Evolutionary conservation across 1,140 invertebrate genomes (phyloP), one percentile per base, ranked within the genome.

Genomic region (Amphibalanus amphitrite): DNA sequence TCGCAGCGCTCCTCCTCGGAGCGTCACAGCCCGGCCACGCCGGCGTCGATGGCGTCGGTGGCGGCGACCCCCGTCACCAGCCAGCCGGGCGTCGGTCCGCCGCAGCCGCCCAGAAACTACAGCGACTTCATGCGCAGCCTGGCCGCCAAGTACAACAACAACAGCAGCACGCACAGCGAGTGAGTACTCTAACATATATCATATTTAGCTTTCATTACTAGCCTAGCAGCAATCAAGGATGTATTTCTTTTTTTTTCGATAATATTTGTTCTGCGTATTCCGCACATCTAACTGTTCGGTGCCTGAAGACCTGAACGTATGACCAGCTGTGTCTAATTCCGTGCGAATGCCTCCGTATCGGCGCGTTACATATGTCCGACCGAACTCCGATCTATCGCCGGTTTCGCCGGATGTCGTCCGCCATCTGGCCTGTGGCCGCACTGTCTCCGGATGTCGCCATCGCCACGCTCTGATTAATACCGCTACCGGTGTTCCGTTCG

Each of bases 101-200:
- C 30, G 40, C 76, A 78, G 70, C 83, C 87, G 86, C 82, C 87
- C 28, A 83, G 91, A 73, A 93, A 93, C 82, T 95, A 93, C 82
- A 92, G 90, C 74, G 91, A 94, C 83, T 90, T 93, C 78, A 93
- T 95, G 90, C 85, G 92, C 77, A 91, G 88, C 77, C 85, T 95
- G 65, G 92, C 92, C 30, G 91, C 92, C 71, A 91, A 93, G 78
- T 94, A 95, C 83, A 93, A 94, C 80, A 90, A 91, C 82, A 79
- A 85, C 74, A 88, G 89, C 81, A n/a, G n/a, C n/a, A n/a, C n/a
- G n/a, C 85, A 88, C 67, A 77, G 90, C 81, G 90, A 93, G 91
- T 92, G 82, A 87, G 90, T 87, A 75, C 29, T 59, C 70, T 59
- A 67, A 74, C 40, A 69, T 69, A 69, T 69, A 69, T 69, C 3